Evolutionary conservation across 2,113 vertebrate genomes (phyloP).

Genomic region (Corapipo altera): DNA sequence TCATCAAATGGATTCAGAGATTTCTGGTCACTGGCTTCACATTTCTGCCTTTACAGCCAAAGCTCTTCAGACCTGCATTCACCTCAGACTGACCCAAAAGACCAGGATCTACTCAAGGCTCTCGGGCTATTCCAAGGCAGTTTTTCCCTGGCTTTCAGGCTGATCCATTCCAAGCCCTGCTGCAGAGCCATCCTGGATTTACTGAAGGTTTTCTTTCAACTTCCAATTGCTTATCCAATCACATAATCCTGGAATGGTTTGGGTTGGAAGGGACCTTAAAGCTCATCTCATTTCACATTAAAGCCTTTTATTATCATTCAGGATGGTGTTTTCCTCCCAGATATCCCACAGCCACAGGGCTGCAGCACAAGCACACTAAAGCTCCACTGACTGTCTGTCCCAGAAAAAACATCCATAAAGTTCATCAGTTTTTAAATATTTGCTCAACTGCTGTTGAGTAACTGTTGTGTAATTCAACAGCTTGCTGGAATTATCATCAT

Average conservation of each 20-base stretch:
- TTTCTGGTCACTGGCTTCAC: not conserved
- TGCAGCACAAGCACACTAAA: not conserved
- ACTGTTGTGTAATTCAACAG: not conserved
- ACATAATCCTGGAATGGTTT: not conserved
- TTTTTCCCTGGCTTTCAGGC: not conserved
- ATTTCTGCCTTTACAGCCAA: not conserved
- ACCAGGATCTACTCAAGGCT: rapidly evolving
- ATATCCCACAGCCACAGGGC: not conserved
- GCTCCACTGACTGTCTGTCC: not conserved
- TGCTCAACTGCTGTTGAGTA: not conserved
- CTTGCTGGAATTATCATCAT: not conserved
- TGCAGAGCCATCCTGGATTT: not conserved
- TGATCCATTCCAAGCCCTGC: not conserved
- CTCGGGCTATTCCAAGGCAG: not conserved
- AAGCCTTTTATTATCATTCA: not conserved
- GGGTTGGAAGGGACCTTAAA: not conserved
- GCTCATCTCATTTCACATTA: not conserved
- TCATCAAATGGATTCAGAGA: not conserved
- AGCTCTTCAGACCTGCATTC: not conserved
- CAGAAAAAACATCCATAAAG: not conserved
- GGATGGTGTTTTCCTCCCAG: not conserved
- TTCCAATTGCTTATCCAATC: not conserved
- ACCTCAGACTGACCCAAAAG: not conserved
- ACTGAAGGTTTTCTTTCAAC: not conserved
- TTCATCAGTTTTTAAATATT: not conserved